Evolutionary conservation across 2,888 invertebrate species (phyloP), one percentile per base, ranked within the genome.

Genomic region (Diachrysia chrysitis): DNA sequence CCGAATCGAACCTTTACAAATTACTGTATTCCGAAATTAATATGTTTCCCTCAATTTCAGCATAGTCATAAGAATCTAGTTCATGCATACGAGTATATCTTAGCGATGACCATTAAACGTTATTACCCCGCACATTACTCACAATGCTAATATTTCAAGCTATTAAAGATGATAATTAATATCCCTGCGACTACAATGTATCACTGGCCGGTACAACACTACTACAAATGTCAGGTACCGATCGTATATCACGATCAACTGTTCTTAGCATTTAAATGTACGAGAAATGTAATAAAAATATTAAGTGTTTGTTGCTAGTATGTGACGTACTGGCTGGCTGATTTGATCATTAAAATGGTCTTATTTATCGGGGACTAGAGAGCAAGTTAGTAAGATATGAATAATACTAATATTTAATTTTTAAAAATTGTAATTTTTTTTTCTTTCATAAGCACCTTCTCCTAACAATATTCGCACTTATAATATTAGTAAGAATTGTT

Each of bases 161-260:
- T 74, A 78, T 78, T 78, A 76, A 55, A 66, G 60, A 66, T 63
- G 59, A 70, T 69, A 69, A 78, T 74, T 64, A 74, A 78, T 78
- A 64, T 10, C 46, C n/a, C 12, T 1, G 1, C 37, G 37, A 65
- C 66, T 66, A 79, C 82, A 74, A 71, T 81, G 72, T 81, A 66
- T 72, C 66, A 66, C 23, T 51, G 62, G 58, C 62, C 57, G 58
- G 19, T 29, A 25, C 57, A 69, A 23, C 54, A 35, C 48, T 58
- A 46, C 23, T 63, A 77, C 75, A 69, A 69, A 71, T 72, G 79
- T 69, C 72, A 75, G 66, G 76, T 75, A 78, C 76, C 58, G 71
- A 57, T 62, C 69, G 59, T 77, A 66, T 60, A 73, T 74, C 69
- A 71, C 63, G 32, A 59, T 51, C n/a, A n/a, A n/a, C n/a, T 23